phyloP scores from a whole-genome alignment of 2,113 vertebrate species.

The Mixornis gularis region DNA sequence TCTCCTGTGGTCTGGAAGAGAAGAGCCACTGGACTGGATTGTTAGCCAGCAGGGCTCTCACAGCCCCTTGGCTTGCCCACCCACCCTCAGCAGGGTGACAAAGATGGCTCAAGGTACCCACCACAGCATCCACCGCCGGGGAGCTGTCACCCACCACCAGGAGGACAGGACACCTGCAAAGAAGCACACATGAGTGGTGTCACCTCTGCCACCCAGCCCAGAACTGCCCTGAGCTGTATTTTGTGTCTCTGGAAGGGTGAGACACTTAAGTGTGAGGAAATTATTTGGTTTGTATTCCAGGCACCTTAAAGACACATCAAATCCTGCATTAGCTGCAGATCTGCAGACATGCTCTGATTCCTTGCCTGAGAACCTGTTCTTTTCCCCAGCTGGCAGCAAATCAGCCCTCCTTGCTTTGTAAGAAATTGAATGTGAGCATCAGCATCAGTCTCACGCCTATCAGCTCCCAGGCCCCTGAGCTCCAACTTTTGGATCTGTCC shows the following conservation, averaged over 20 bases:
- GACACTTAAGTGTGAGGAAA: background rate
- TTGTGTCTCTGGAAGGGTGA: background rate
- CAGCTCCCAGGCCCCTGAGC: rapidly evolving
- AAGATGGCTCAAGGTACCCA: constrained; percentile 39
- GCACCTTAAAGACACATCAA: background rate
- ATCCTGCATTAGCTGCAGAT: background rate
- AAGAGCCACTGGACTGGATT: background rate
- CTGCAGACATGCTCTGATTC: background rate
- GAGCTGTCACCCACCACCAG: constrained; percentile 90
- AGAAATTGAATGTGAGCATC: background rate
- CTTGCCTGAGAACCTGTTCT: background rate
- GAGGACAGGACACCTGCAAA: constrained; percentile 80
- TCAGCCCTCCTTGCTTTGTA: background rate
- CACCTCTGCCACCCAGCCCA: background rate
- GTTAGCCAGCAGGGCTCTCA: background rate
- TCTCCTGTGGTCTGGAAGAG: background rate
- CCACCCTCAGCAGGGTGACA: rapidly evolving
- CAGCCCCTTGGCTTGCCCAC: background rate
- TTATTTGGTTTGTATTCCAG: background rate
- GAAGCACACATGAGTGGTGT: background rate
- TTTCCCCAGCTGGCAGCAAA: background rate
- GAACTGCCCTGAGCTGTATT: background rate
- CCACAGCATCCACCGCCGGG: constrained; percentile 89
- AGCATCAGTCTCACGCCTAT: background rate
- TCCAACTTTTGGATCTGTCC: background rate